Evolutionary conservation across 2,113 vertebrate genomes (phyloP).

Genomic region (Rostratula benghalensis): DNA sequence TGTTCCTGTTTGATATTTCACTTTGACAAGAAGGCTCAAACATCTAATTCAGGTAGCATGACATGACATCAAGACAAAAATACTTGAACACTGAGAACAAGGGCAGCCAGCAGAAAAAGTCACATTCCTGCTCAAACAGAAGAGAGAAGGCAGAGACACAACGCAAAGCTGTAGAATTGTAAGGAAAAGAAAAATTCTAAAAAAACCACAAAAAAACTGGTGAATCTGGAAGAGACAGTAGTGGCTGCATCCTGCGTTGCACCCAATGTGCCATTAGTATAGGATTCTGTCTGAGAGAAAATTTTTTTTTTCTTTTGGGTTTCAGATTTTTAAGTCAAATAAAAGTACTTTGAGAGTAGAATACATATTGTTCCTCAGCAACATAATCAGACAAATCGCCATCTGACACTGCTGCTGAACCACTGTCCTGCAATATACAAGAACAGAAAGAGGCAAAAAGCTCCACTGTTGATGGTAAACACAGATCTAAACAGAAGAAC

Average conservation of each 20-base stretch:
- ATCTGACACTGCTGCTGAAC: not conserved
- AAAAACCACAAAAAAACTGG: not conserved
- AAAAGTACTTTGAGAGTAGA: not conserved
- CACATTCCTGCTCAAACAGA: not conserved
- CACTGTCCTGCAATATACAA: accelerated
- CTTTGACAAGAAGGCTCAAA: not conserved
- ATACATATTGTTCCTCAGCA: not conserved
- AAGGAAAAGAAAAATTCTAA: not conserved
- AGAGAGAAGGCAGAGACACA: not conserved
- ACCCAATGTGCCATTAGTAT: not conserved
- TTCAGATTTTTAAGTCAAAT: not conserved
- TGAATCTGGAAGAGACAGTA: not conserved
- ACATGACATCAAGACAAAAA: not conserved
- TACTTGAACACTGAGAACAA: not conserved
- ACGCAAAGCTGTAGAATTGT: not conserved
- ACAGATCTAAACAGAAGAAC: not conserved
- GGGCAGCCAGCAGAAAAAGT: not conserved
- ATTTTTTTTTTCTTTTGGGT: no score
- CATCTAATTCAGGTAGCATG: not conserved
- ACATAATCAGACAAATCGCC: not conserved
- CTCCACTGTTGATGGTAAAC: no score
- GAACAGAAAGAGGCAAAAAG: not conserved
- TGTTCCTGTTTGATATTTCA: not conserved
- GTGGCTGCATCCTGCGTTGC: accelerated
- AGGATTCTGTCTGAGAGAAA: not conserved